Conservation (phyloP, 64 coral and sea anemone species). For the Anthopleura sola region DNA sequence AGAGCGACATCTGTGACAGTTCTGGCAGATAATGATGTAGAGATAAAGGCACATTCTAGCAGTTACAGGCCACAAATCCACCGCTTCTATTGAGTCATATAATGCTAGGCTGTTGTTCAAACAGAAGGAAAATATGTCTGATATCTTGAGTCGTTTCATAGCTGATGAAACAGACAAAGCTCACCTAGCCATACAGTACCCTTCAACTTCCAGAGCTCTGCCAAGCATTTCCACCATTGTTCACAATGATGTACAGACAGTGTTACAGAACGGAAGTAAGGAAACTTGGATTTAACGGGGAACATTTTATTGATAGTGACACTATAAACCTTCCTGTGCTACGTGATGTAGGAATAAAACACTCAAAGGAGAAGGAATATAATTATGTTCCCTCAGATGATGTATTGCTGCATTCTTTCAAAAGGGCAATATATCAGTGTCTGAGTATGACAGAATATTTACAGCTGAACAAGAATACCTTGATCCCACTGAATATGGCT, state of each 20-base stretch:
- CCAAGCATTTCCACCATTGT: too few species aligned
- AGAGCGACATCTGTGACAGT: too few species aligned
- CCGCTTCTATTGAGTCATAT: too few species aligned
- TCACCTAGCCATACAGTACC: too few species aligned
- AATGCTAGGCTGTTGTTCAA: too few species aligned
- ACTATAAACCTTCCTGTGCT: conserved; percentile 18
- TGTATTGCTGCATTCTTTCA: not conserved
- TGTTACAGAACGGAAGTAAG: conserved; percentile 27
- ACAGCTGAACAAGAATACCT: not conserved
- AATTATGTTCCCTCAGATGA: not conserved
- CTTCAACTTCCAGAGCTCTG: too few species aligned
- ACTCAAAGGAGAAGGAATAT: conserved; percentile 11
- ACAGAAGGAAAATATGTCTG: too few species aligned
- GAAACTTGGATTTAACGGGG: conserved; percentile 30
- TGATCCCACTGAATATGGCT: not conserved
- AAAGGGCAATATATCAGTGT: not conserved
- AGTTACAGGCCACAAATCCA: too few species aligned
- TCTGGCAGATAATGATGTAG: too few species aligned
- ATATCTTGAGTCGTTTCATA: too few species aligned
- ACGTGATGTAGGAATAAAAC: not conserved
- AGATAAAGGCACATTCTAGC: too few species aligned
- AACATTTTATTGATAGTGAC: conserved; percentile 4
- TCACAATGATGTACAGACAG: conserved; percentile 41
- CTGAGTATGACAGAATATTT: conserved; percentile 14
- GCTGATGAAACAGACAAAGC: too few species aligned